These are phyloP conservation scores for Nomada fucata DNA, from an alignment of 2,888 invertebrate species.

Conservation along the genomic window DNA sequence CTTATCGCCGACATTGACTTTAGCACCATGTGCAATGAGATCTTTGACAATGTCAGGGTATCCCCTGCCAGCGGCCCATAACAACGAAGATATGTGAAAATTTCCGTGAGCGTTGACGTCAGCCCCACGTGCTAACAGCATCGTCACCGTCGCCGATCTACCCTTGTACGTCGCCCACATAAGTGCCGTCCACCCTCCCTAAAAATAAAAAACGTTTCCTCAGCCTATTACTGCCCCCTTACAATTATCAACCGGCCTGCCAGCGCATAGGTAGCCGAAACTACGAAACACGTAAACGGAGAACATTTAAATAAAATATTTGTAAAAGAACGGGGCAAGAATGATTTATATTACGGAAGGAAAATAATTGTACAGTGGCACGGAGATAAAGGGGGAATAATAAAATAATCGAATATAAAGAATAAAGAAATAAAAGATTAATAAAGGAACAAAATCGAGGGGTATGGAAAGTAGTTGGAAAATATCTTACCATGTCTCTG, in stretches of 20 bases:
- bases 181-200: conserved; percentile 98
- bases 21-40: conserved; percentile 94
- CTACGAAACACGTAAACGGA: too few relatives aligned
- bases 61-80: conserved; percentile 98
- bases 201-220: conserved; percentile 44
- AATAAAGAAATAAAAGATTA: neutral
- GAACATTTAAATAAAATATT: too few relatives aligned
- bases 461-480: neutral
- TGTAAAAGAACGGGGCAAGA: too few relatives aligned
- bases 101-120: conserved; percentile 98
- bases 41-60: conserved; percentile 93
- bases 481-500: conserved; percentile 90
- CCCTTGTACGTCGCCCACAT: conserved; percentile 99
- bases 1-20: conserved; percentile 97
- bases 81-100: conserved; percentile 95
- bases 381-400: too few relatives aligned
- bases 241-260: neutral
- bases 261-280: too few relatives aligned
- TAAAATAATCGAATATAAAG: neutral
- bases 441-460: neutral
- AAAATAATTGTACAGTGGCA: too few relatives aligned
- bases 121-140: conserved; percentile 93
- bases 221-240: neutral
- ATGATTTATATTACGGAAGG: too few relatives aligned
- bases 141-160: conserved; percentile 89